phyloP scores from a whole-genome alignment of 2,888 invertebrate species.

The Meta bourneti region DNA sequence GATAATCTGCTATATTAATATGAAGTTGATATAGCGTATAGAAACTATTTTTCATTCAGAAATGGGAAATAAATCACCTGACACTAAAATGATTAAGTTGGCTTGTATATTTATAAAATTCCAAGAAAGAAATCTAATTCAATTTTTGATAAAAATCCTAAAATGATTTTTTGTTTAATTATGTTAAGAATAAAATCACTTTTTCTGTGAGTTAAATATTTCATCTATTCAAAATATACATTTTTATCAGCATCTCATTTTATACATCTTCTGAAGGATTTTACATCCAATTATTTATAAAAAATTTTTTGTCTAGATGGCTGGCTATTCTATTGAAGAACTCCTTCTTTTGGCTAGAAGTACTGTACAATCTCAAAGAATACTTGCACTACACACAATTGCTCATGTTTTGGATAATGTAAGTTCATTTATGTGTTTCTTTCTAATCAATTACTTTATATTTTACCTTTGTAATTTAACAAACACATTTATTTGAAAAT shows the following conservation, averaged over 20 bases:
- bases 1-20: too few relatives aligned
- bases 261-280: background rate
- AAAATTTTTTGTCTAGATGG: slow-evolving; percentile 78
- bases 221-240: background rate
- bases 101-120: too few relatives aligned
- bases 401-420: slow-evolving; percentile 85
- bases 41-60: too few relatives aligned
- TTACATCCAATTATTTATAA: background rate
- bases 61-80: too few relatives aligned
- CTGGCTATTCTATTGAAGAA: slow-evolving; percentile 95
- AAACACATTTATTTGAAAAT: background rate
- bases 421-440: slow-evolving; percentile 46
- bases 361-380: slow-evolving; percentile 90
- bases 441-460: slow-evolving; percentile 1
- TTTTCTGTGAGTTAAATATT: background rate
- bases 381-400: slow-evolving; percentile 89
- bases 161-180: background rate
- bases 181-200: background rate
- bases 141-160: too few relatives aligned
- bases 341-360: slow-evolving; percentile 88
- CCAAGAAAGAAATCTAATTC: too few relatives aligned
- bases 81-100: too few relatives aligned
- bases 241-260: background rate
- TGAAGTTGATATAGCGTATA: too few relatives aligned
- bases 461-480: background rate